These are phyloP conservation scores for Tolmerus cingulatus DNA, from an alignment of 2,888 invertebrate genomes.

Conservation along the genomic window DNA sequence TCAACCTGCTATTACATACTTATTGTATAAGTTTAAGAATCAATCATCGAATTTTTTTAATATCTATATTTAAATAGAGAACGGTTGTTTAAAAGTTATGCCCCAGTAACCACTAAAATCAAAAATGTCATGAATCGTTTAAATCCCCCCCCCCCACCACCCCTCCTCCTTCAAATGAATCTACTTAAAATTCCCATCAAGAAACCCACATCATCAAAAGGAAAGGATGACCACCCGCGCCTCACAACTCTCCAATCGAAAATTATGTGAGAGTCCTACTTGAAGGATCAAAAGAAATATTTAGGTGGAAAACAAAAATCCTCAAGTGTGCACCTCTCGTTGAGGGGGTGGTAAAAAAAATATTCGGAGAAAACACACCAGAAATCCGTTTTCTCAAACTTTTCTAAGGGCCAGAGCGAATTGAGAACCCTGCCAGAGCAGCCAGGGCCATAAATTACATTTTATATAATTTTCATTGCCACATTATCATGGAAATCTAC, in stretches of 20 bases:
- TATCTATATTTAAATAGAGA: no score
- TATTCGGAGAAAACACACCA: background rate
- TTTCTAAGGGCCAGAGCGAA: background rate
- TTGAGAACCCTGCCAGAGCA: background rate
- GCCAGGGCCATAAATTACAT: constrained; percentile 49
- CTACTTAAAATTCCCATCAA: background rate
- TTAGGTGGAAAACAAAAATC: constrained; percentile 20
- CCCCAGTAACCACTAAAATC: no score
- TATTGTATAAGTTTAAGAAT: no score
- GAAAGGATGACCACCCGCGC: background rate
- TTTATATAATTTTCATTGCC: constrained; percentile 54
- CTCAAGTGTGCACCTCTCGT: constrained; percentile 41
- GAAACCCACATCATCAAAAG: background rate
- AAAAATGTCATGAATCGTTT: background rate
- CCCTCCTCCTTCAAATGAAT: background rate
- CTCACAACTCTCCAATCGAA: background rate
- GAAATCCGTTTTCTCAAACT: constrained; percentile 19
- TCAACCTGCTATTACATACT: no score
- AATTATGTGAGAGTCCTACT: background rate
- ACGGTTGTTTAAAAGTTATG: no score
- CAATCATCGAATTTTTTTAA: no score
- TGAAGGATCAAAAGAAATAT: background rate
- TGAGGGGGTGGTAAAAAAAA: background rate
- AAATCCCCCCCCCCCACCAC: no score
- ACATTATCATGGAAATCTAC: constrained; percentile 53